Evolutionary conservation across 1,140 invertebrate genomes (phyloP), one percentile per base, ranked within the genome.

Genomic region (Rhyzopertha dominica): DNA sequence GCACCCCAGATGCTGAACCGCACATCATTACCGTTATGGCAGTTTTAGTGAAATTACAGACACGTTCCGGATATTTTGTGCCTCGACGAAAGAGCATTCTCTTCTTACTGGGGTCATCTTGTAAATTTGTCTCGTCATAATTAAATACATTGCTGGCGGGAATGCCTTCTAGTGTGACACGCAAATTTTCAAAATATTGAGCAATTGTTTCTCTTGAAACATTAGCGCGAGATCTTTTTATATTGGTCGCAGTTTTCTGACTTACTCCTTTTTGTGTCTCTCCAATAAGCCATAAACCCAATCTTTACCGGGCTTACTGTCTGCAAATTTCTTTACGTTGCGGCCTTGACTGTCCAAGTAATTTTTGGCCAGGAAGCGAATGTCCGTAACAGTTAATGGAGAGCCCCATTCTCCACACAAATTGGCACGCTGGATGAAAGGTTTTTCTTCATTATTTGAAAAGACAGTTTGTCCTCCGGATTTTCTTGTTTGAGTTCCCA

Each of bases 101-200:
- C 58, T 53, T 9, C 49, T 49, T 70, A 9, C 34, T 18, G 12
- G 34, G 34, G n/a, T 39, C 35, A 37, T 44, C 65, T 0, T 34
- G 42, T n/a, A 69, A 32, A 47, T 69, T 69, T 2, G 63, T 72
- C 50, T 70, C 62, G 51, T 72, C 68, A 52, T 60, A 72, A 44
- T 72, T 72, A 9, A 61, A 47, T 12, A 70, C 61, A 43, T 63
- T 59, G 9, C 42, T 10, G 13, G 51, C 50, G 23, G 65, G n/a
- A n/a, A n/a, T n/a, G n/a, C n/a, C n/a, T n/a, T n/a, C n/a, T n/a
- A n/a, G n/a, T n/a, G n/a, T n/a, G n/a, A n/a, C n/a, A n/a, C n/a
- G n/a, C n/a, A n/a, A n/a, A n/a, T n/a, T 59, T 43, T 43, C 22
- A 25, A 43, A 43, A 43, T 43, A 43, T 20, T 35, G 22, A 24